Base-by-base conservation (phyloP, 2,888 invertebrate species). In the Mactromeris polynyma region DNA sequence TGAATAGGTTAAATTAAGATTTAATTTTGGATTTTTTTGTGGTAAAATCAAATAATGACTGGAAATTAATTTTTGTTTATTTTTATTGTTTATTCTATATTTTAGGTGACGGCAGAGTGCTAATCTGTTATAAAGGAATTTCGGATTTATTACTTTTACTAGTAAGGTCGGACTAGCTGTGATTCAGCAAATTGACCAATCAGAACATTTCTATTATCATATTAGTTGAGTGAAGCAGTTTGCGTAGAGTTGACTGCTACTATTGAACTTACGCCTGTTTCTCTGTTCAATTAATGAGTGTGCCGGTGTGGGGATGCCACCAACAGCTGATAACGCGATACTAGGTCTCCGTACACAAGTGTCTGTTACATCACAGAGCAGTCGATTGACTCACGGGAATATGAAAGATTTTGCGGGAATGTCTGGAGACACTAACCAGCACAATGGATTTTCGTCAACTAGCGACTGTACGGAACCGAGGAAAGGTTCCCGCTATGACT, bases 291-390 rank as follows among this genome's bases (percentile, higher is more conserved):
- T 69, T 69, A 33, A 69, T 69, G 69, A 73, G 33, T 73, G 73
- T 26, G 31, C 6, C 19, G 33, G 79, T 40, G 79, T 33, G 87
- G 92, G 79, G 85, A 94, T 94, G 94, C 92, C 94, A 85, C 94
- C 94, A 36, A 94, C 93, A 79, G 93, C 94, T 85, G 93, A 93
- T 89, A 89, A 90, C 51, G 36, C 91, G 83, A 89, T 92, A 89
- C 83, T 86, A 40, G 89, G 89, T 79, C 86, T 84, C 79, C 92
- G 89, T 80, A 84, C 92, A 46, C 89, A 91, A 73, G 87, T 92
- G 46, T 85, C 90, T 79, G 58, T 89, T 51, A 86, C 90, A 26
- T 58, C 87, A 58, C 81, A 85, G 11, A 51, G 51, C 21, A 73
- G 85, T 54, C 78, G 83, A 36, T 58, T 80, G 40, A 83, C 31